Percentiles rank a stretch among this genome's conserved stretches.
These are phyloP conservation scores for Cabera pusaria DNA, from an alignment of 2,888 invertebrate species.

Conservation along the genomic window DNA sequence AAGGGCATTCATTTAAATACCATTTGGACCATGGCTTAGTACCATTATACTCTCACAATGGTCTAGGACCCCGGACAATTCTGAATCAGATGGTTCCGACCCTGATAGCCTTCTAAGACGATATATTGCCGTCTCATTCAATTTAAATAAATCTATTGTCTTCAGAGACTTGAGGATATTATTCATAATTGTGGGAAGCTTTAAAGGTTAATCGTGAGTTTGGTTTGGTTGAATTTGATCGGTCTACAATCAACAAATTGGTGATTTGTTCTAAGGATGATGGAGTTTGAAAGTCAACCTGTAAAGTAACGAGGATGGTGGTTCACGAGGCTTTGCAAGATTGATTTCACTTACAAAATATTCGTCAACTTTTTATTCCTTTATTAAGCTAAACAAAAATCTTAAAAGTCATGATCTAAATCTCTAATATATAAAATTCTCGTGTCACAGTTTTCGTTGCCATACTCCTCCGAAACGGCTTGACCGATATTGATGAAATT, in stretches of 20 bases:
- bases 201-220: constrained; percentile 54
- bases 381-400: no score
- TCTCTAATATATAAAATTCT: no score
- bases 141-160: constrained; percentile 75
- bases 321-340: no score
- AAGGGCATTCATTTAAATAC: constrained; percentile 77
- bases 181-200: constrained; percentile 45
- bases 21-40: constrained; percentile 43
- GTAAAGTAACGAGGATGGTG: no score
- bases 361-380: no score
- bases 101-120: constrained; percentile 79
- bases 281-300: constrained; percentile 9
- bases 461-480: no score
- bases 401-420: no score
- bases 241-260: constrained; percentile 47
- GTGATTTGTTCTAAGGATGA: constrained; percentile 45
- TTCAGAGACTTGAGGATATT: constrained; percentile 31
- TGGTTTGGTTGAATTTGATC: constrained; percentile 41
- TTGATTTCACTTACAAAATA: no score
- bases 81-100: constrained; percentile 73
- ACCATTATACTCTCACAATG: constrained; percentile 47
- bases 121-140: constrained; percentile 78
- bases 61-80: constrained; percentile 48
- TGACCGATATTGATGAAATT: no score
- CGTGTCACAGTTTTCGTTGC: no score